Conservation (phyloP, 2,888 invertebrate genomes). For the Apamea epomidion region DNA sequence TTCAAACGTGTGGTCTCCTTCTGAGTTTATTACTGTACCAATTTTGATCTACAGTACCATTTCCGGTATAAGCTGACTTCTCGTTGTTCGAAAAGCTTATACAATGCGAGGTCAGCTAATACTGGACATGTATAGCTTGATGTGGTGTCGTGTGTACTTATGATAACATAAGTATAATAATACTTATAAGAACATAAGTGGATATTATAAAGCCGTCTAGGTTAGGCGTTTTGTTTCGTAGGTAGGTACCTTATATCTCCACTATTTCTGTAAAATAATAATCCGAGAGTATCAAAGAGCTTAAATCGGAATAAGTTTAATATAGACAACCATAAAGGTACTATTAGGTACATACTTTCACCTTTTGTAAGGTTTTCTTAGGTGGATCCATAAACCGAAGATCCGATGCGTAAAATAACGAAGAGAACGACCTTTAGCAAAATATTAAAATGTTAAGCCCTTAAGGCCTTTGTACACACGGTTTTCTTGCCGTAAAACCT, state of each 20-base stretch:
- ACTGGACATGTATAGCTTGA: not conserved
- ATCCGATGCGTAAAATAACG: conserved; percentile 9
- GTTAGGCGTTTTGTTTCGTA: not conserved
- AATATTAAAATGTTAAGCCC: conserved; percentile 21
- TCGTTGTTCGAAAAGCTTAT: not conserved
- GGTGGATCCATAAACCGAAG: not conserved
- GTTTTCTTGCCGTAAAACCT: not conserved
- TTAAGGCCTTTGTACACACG: not conserved
- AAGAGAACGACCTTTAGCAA: conserved; percentile 7
- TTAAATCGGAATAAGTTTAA: conserved; percentile 4
- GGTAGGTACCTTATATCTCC: not conserved
- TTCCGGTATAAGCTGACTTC: not conserved
- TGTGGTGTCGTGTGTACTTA: not conserved
- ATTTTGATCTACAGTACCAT: not conserved
- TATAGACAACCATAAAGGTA: not conserved
- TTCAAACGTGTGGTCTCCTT: not conserved
- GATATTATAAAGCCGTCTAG: not conserved
- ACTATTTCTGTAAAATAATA: not conserved
- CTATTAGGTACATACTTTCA: conserved; percentile 6
- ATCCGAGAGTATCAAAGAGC: not conserved
- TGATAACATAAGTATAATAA: not conserved
- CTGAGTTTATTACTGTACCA: not conserved
- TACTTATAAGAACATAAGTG: not conserved
- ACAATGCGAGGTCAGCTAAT: not conserved
- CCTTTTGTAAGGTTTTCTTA: conserved; percentile 22